Evolutionary conservation across 2,113 vertebrate genomes (phyloP), one percentile per base, ranked within the genome.

Genomic region (Platichthys flesus): DNA sequence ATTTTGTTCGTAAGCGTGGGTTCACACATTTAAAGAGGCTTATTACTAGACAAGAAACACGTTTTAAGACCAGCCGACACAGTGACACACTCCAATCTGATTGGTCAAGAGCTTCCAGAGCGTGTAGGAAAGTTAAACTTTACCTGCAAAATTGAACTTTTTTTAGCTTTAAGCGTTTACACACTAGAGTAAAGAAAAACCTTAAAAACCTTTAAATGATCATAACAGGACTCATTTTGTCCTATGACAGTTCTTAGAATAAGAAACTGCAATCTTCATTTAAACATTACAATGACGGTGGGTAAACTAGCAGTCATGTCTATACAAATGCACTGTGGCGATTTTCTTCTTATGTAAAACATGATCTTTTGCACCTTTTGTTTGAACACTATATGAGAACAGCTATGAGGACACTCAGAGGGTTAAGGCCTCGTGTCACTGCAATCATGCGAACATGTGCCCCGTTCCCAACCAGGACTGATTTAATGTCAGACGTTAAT

Each of bases 401-500:
- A 73, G 52, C 3, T 4, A 51, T 4, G 5, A 74, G 69, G 24
- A 49, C 51, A 73, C 40, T 47, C 16, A 13, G 55, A 54, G 49
- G 72, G 67, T 70, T 21, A 57, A 54, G 55, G n/a, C 26, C 63
- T 55, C 7, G 20, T 71, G 85, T 58, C 76, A 65, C 40, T 40
- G 35, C 71, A 70, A 47, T 65, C 79, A 60, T 67, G 72, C 56
- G 68, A 74, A 67, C 65, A 69, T 20, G 56, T 37, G 70, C 75
- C 63, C 42, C 21, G 52, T 74, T 26, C 45, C 58, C 70, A 52
- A 21, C 54, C 31, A 23, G 54, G 26, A 70, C 67, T 56, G 83
- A 74, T 72, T 70, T 71, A 9, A 57, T 81, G 79, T 67, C 74
- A 26, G 58, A 54, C 15, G 3, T 68, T 79, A 64, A 76, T 76